Percentiles rank a stretch among this genome's conserved stretches.
Evolutionary conservation across 1,140 invertebrate species (phyloP).

Genomic region (Dysdera silvatica): DNA sequence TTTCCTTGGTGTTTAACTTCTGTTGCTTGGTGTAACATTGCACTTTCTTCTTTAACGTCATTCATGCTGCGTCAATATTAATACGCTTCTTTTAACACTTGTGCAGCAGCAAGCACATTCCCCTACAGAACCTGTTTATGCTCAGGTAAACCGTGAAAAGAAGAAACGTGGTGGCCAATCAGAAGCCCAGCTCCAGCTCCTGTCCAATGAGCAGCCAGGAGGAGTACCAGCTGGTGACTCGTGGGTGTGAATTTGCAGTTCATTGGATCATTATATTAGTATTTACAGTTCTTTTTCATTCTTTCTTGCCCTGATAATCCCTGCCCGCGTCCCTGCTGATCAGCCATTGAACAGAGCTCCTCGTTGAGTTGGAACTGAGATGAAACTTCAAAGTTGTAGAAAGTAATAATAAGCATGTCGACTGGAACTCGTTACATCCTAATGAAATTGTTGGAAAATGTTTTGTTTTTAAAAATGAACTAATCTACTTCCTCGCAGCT

Average conservation of each 20-base stretch:
- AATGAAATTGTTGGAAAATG: not conserved
- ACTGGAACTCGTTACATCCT: not conserved
- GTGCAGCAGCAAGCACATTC: conserved; percentile 47
- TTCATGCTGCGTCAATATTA: not conserved
- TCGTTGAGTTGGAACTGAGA: not conserved
- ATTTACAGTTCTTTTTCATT: conserved; percentile 5
- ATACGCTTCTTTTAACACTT: conserved; percentile 9
- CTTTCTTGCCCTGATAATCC: conserved; percentile 1
- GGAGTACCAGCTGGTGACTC: conserved; percentile 36
- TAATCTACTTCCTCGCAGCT: conserved; percentile 2
- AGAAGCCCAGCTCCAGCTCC: conserved; percentile 17
- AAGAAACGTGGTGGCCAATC: conserved; percentile 55
- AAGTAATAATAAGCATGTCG: not conserved
- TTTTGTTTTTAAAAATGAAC: not conserved
- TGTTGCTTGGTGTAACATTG: conserved; percentile 1
- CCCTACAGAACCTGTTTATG: conserved; percentile 63
- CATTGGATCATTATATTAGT: not conserved
- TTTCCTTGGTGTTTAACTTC: conserved; percentile 22
- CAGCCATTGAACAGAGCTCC: not conserved
- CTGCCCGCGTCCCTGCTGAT: not conserved
- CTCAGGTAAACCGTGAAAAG: conserved; percentile 70
- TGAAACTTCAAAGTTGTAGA: not conserved
- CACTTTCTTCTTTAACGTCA: not conserved
- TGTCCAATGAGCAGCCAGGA: conserved; percentile 26
- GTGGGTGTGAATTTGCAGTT: conserved; percentile 33